These are phyloP conservation scores for Oncorhynchus tshawytscha DNA, from an alignment of 2,113 vertebrate genomes.

Conservation along the genomic window DNA sequence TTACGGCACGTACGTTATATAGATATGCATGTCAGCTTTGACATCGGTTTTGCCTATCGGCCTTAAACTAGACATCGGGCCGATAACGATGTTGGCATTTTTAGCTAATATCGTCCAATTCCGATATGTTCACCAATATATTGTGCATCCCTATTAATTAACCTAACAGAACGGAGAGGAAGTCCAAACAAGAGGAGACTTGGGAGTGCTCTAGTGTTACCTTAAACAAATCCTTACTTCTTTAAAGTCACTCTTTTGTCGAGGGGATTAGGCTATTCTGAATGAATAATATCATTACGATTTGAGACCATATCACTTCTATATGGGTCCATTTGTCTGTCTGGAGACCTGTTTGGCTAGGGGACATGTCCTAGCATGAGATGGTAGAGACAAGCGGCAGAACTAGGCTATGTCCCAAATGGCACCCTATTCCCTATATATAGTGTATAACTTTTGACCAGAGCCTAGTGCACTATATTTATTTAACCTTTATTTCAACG, in stretches of 20 bases:
- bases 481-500: too few species aligned
- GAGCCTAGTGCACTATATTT: too few species aligned
- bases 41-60: too few species aligned
- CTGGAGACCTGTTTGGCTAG: not conserved
- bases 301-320: not conserved
- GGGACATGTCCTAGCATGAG: not conserved
- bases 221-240: not conserved
- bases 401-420: not conserved
- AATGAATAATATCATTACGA: not conserved
- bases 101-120: too few species aligned
- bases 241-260: not conserved
- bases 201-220: not conserved
- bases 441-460: too few species aligned
- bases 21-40: too few species aligned
- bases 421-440: too few species aligned
- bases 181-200: not conserved
- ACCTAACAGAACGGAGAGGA: not conserved
- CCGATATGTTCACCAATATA: too few species aligned
- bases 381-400: not conserved
- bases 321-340: constrained; percentile 5
- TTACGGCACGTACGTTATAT: too few species aligned
- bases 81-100: too few species aligned
- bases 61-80: too few species aligned
- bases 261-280: not conserved
- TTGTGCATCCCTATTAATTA: not conserved